Conservation (phyloP, 92 coral and sea anemone species). For the Epizoanthus fatuus region DNA sequence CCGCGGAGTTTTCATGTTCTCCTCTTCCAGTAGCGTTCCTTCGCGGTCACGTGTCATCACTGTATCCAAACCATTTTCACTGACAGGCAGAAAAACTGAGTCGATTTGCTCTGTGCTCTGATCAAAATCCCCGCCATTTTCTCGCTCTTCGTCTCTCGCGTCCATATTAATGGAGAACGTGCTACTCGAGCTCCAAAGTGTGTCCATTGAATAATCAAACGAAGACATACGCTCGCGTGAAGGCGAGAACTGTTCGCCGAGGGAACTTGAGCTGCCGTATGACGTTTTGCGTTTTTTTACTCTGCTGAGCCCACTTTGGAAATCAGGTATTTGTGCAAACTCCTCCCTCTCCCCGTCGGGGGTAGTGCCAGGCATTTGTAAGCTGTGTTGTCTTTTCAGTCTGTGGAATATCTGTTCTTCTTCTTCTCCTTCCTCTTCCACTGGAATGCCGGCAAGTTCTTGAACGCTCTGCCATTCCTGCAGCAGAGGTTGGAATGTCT, state of each 20-base stretch:
- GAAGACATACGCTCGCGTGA: slow-evolving; percentile 70
- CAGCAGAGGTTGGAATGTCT: slow-evolving; percentile 83
- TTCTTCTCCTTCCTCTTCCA: slow-evolving; percentile 60
- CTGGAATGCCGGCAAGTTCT: slow-evolving; percentile 86
- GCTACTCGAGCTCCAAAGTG: slow-evolving; percentile 88
- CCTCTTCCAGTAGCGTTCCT: slow-evolving; percentile 29
- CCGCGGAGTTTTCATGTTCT: neutral
- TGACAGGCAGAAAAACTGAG: slow-evolving; percentile 11
- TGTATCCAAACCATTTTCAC: slow-evolving; percentile 33
- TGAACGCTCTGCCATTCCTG: slow-evolving; percentile 96
- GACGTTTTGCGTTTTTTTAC: slow-evolving; percentile 5
- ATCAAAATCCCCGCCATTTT: slow-evolving; percentile 15
- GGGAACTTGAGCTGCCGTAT: slow-evolving; percentile 21
- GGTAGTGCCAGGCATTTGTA: slow-evolving; percentile 25
- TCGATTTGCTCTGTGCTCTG: neutral
- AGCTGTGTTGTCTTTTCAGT: slow-evolving; percentile 57
- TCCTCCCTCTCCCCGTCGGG: slow-evolving; percentile 55
- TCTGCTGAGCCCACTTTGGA: neutral
- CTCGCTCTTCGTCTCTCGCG: slow-evolving; percentile 62
- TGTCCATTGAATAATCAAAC: slow-evolving; percentile 85
- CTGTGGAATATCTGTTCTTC: slow-evolving; percentile 47
- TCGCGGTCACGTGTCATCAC: slow-evolving; percentile 27
- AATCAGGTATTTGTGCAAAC: slow-evolving; percentile 46
- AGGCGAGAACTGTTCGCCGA: slow-evolving; percentile 34
- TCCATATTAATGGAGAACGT: slow-evolving; percentile 85